phyloP scores from a whole-genome alignment of 2,113 vertebrate species.

The Hepsetus odoe region DNA sequence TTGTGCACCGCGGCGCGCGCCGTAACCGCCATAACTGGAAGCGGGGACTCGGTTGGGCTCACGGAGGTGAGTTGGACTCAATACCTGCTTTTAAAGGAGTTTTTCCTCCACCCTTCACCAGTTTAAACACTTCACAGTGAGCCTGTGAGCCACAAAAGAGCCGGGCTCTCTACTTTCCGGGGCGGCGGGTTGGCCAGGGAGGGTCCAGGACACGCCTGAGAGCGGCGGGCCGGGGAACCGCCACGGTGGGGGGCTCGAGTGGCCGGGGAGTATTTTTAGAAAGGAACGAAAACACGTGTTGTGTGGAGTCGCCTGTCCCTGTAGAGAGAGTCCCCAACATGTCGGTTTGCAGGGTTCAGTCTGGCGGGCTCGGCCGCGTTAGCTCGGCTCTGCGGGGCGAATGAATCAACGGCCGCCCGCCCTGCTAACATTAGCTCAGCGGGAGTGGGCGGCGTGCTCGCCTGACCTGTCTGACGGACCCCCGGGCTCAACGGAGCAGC shows the following conservation, averaged over 20 bases:
- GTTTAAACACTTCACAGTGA: neutral
- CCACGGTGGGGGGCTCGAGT: conserved; percentile 37
- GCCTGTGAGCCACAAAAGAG: too few species aligned
- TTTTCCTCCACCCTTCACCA: neutral
- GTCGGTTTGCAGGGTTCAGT: neutral
- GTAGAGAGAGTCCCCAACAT: neutral
- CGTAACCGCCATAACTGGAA: conserved; percentile 69
- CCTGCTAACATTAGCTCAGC: neutral
- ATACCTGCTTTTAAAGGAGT: neutral
- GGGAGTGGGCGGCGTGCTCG: too few species aligned
- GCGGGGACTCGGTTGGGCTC: conserved; percentile 69
- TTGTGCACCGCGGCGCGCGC: conserved; percentile 65
- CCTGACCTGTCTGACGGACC: too few species aligned
- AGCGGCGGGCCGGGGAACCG: conserved; percentile 58
- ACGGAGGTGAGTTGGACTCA: conserved; percentile 66
- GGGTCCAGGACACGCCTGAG: conserved; percentile 70
- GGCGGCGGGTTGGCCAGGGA: conserved; percentile 17
- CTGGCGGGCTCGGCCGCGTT: neutral
- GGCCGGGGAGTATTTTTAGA: conserved; percentile 73
- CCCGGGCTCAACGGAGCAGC: neutral
- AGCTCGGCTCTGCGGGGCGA: neutral
- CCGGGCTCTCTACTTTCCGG: conserved; percentile 8
- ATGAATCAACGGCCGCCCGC: conserved; percentile 18
- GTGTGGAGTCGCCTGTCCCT: conserved; percentile 23
- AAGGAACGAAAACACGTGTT: conserved; percentile 46